phyloP scores from a whole-genome alignment of 1,140 invertebrate species.

The Penaeus vannamei region DNA sequence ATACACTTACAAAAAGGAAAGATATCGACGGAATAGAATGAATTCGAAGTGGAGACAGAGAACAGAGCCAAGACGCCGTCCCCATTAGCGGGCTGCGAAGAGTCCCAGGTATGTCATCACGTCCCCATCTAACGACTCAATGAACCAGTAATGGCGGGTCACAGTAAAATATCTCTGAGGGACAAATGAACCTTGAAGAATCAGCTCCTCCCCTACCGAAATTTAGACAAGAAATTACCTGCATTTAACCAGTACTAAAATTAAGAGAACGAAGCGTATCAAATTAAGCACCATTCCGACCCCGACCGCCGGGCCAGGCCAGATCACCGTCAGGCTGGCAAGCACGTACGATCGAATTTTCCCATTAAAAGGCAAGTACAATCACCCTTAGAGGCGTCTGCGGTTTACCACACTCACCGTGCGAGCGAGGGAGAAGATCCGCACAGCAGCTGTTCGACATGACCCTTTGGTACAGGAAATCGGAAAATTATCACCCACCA shows the following conservation, averaged over 20 bases:
- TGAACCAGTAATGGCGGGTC: slow-evolving; percentile 21
- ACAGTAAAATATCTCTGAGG: slow-evolving; percentile 10
- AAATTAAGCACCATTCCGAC: slow-evolving; percentile 31
- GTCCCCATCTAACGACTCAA: slow-evolving; percentile 25
- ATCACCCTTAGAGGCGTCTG: neutral
- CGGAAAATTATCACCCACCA: slow-evolving; percentile 59
- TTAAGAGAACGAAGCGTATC: slow-evolving; percentile 29
- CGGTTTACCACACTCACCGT: slow-evolving; percentile 34
- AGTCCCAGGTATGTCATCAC: neutral
- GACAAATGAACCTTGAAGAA: slow-evolving; percentile 17
- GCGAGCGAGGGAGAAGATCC: slow-evolving; percentile 1
- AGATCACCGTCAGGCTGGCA: too few relatives aligned
- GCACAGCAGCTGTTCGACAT: slow-evolving; percentile 53
- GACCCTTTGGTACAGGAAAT: slow-evolving; percentile 56
- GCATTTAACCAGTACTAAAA: slow-evolving; percentile 32
- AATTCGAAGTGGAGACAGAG: too few relatives aligned
- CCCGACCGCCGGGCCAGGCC: too few relatives aligned
- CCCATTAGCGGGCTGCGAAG: neutral
- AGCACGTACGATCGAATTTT: neutral
- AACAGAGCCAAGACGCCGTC: neutral
- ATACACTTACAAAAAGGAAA: too few relatives aligned
- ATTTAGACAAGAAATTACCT: slow-evolving; percentile 7
- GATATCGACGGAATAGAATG: too few relatives aligned
- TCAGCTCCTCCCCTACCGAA: neutral
- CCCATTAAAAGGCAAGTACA: neutral